phyloP scores from a whole-genome alignment of 92 coral and sea anemone species.

The Epizoanthus rinbou region DNA sequence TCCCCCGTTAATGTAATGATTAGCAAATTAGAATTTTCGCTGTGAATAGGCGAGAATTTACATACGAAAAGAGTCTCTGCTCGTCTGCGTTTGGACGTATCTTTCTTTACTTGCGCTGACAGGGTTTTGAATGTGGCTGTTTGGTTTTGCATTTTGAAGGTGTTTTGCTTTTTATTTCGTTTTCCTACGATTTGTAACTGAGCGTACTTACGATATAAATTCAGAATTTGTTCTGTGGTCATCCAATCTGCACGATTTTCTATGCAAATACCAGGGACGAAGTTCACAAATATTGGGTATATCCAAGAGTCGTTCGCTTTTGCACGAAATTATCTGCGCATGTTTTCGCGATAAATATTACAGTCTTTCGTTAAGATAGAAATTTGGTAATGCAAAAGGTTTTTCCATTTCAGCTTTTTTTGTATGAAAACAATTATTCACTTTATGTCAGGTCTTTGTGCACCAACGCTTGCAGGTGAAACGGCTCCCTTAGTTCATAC shows the following conservation, averaged over 20 bases:
- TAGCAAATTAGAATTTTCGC: constrained; percentile 43
- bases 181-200: constrained; percentile 3
- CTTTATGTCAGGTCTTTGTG: constrained; percentile 9
- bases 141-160: constrained; percentile 6
- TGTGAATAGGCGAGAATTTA: constrained; percentile 37
- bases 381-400: constrained; percentile 1
- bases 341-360: constrained; percentile 20
- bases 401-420: constrained; percentile 8
- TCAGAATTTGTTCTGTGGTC: constrained; percentile 13
- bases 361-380: neutral
- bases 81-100: constrained; percentile 4
- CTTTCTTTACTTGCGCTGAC: neutral
- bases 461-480: constrained; percentile 5
- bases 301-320: neutral
- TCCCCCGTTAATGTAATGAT: constrained; percentile 45
- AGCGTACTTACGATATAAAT: neutral
- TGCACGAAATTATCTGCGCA: constrained; percentile 18
- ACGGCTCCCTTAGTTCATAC: neutral
- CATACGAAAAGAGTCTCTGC: neutral
- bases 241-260: constrained; percentile 28
- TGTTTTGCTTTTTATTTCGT: constrained; percentile 13
- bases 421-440: neutral
- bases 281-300: neutral
- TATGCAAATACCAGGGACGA: constrained; percentile 11
- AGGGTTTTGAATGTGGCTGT: constrained; percentile 4